Evolutionary conservation across 2,113 vertebrate species (phyloP).

Genomic region (Condylura cristata): DNA sequence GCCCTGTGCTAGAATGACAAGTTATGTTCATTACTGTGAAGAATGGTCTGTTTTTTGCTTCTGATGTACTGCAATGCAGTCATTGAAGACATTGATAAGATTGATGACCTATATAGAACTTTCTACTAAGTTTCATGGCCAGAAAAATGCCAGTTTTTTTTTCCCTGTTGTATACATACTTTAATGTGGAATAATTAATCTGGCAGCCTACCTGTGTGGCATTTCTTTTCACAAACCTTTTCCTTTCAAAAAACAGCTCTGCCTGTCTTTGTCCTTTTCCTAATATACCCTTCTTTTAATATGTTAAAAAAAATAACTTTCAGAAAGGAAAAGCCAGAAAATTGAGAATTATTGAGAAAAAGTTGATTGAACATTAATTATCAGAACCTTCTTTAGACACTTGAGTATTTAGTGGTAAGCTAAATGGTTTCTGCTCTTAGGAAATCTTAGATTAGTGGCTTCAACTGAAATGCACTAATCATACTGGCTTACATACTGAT

Average conservation of each 20-base stretch:
- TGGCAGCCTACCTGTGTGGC: neutral
- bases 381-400: neutral
- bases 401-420: neutral
- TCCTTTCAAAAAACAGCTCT: no score
- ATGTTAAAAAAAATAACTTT: neutral
- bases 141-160: slow-evolving; percentile 3
- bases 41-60: slow-evolving; percentile 8
- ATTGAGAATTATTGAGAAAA: neutral
- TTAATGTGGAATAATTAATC: slow-evolving; percentile 2
- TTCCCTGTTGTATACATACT: neutral
- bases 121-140: neutral
- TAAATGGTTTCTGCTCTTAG: neutral
- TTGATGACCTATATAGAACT: neutral
- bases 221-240: no score
- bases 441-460: slow-evolving; percentile 6
- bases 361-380: slow-evolving; percentile 1
- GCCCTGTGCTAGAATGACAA: neutral
- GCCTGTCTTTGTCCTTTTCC: no score
- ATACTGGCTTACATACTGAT: slow-evolving; percentile 10
- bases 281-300: no score
- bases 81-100: neutral
- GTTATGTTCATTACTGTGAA: neutral
- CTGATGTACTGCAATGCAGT: neutral
- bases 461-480: slow-evolving; percentile 43
- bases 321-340: neutral